These are phyloP conservation scores for Pachypanchax playfairii DNA, from an alignment of 2,113 vertebrate genomes.

Conservation along the genomic window DNA sequence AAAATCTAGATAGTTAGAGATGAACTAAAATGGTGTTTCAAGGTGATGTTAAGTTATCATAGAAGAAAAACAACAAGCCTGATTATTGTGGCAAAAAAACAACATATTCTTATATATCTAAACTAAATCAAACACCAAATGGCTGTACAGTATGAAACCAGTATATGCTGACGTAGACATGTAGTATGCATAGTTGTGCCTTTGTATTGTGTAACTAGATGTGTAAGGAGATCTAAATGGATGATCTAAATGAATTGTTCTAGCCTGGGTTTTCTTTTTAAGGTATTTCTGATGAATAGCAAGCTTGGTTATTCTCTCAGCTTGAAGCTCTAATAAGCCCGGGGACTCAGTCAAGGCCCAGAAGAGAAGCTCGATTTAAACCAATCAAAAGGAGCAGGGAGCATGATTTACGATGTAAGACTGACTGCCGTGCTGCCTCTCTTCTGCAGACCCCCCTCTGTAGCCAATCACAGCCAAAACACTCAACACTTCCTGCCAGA, in stretches of 20 bases:
- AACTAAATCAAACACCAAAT: conserved; percentile 10
- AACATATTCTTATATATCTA: neutral
- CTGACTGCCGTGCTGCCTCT: conserved; percentile 59
- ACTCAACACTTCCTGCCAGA: conserved; percentile 69
- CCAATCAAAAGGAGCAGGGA: conserved; percentile 68
- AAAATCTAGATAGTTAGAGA: neutral
- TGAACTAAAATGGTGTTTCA: neutral
- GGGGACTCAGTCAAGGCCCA: conserved; percentile 70
- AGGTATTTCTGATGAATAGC: conserved; percentile 73
- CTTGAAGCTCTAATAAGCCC: conserved; percentile 76
- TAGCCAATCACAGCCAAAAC: conserved; percentile 74
- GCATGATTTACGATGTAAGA: conserved; percentile 74
- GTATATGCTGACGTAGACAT: neutral
- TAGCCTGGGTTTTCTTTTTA: conserved; percentile 55
- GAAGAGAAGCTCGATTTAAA: conserved; percentile 76
- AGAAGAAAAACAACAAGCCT: neutral
- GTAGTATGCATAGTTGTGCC: conserved; percentile 10
- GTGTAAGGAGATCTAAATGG: conserved; percentile 40
- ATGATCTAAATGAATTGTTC: conserved; percentile 54
- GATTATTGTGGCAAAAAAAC: neutral
- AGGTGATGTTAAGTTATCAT: neutral
- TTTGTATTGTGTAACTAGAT: conserved; percentile 12
- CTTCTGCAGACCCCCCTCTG: conserved; percentile 61
- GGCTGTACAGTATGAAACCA: neutral
- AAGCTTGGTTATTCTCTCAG: conserved; percentile 64